Evolutionary conservation across 2,888 invertebrate species (phyloP), one percentile per base, ranked within the genome.

Genomic region (Rhodophaea formosa): DNA sequence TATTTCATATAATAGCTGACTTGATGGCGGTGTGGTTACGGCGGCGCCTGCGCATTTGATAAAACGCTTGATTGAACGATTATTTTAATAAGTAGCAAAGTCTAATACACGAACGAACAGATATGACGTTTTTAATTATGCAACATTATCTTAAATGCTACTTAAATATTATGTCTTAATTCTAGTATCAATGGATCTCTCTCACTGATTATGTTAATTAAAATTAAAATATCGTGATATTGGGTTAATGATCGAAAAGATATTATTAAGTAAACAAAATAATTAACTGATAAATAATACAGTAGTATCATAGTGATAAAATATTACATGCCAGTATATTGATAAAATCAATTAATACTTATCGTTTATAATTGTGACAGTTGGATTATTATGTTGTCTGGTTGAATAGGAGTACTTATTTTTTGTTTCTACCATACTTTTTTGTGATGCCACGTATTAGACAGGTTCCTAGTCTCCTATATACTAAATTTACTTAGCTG

Each of bases 201-300:
- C 59, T 55, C 59, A 62, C 64, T 63, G 57, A 63, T 62, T 35
- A 52, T 57, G 51, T 56, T 60, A 61, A 57, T 53, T 46, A 46
- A 45, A 16, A 45, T 12, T 12, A 23, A 12, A 5, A 14, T 8
- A 46, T 39, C 39, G n/a, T 39, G 39, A 39, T 39, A 39, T 39
- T 3, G 6, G 39, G 39, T 39, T 6, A 39, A 39, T 39, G 39
- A 39, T 39, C 39, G 39, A 39, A 17, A 45, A 45, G 12, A 10
- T 17, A 45, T 10, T 15, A 45, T 45, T 23, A 39, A 39, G n/a
- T 12, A 39, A 39, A 39, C n/a, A 39, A 39, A 39, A n/a, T 39
- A 39, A 39, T 2, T 39, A n/a, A 39, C n/a, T 39, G n/a, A 39
- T n/a, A 39, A 39, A n/a, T 39, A 39, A 39, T 39, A 39, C 39